Evolutionary conservation across 2,888 invertebrate species (phyloP), one percentile per base, ranked within the genome.

Genomic region (Protula sp.): DNA sequence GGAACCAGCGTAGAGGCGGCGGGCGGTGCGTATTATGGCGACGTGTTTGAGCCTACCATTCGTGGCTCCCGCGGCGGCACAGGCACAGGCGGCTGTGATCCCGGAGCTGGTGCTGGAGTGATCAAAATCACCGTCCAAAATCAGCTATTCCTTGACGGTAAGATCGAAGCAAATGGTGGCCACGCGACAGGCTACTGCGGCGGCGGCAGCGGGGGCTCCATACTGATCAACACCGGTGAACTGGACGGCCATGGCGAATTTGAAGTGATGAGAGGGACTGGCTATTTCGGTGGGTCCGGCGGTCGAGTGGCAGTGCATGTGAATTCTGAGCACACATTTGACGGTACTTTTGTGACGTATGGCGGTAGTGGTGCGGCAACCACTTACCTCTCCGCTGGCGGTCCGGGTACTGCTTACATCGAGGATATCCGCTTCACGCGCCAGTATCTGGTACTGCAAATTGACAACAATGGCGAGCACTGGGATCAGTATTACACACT

Each of bases 191-290:
- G 71, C 3, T 58, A 62, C 26, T 27, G 24, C 26, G 73, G 72
- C 19, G 73, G 72, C 27, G 73, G 73, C 22, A 71, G 70, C 62
- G 73, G 70, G n/a, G 73, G 73, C 28, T 68, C 70, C 19, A 57
- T 72, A 22, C 60, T 57, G 52, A 67, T 70, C 3, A 51, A 62
- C 54, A 66, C 65, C 24, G 29, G 59, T 27, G 58, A 62, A 38
- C 56, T 74, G 1, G 70, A 72, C 50, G 73, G 73, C 9, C 68
- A 72, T 65, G 73, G 73, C 9, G 47, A 60, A 1, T 53, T 72
- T 5, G 58, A 61, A 48, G 65, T 67, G 3, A 48, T 38, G 2
- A 72, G 73, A 22, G 73, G 73, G 14, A 38, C 57, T 31, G 72
- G 73, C 19, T 64, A 47, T 24, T 52, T 56, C 28, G 73, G 72